Conservation (phyloP, 2,113 vertebrate species). For the Lontra canadensis region DNA sequence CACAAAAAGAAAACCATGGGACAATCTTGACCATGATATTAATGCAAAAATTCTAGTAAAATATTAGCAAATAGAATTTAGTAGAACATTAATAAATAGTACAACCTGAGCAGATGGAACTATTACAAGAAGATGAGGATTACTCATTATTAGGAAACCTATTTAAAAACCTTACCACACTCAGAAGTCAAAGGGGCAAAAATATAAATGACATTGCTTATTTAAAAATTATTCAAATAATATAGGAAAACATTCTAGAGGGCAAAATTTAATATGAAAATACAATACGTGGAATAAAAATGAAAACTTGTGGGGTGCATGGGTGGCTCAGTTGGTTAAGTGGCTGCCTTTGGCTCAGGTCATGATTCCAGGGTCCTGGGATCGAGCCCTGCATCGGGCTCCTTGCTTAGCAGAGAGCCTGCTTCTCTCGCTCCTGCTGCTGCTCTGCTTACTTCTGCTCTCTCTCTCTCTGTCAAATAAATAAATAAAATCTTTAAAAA, state of each 20-base stretch:
- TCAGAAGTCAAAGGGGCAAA: not conserved
- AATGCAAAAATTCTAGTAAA: not conserved
- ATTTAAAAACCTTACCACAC: not conserved
- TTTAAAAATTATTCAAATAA: not conserved
- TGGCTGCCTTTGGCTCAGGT: too few species aligned
- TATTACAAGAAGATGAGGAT: not conserved
- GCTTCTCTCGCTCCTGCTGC: too few species aligned
- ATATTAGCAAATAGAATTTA: not conserved
- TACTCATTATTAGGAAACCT: not conserved
- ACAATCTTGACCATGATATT: not conserved
- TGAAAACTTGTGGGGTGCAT: not conserved
- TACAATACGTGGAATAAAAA: not conserved
- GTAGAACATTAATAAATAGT: not conserved
- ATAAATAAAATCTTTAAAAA: too few species aligned
- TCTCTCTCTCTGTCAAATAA: too few species aligned
- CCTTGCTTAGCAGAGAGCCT: too few species aligned
- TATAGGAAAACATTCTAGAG: not conserved
- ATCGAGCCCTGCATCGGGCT: too few species aligned
- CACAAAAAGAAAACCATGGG: not conserved
- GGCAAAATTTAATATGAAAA: not conserved
- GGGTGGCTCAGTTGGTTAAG: too few species aligned
- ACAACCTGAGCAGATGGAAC: not conserved
- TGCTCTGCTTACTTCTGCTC: too few species aligned
- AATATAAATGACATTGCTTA: not conserved
- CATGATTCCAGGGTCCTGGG: too few species aligned